phyloP scores from a whole-genome alignment of 1,140 invertebrate genomes.

The Idris sp. region DNA sequence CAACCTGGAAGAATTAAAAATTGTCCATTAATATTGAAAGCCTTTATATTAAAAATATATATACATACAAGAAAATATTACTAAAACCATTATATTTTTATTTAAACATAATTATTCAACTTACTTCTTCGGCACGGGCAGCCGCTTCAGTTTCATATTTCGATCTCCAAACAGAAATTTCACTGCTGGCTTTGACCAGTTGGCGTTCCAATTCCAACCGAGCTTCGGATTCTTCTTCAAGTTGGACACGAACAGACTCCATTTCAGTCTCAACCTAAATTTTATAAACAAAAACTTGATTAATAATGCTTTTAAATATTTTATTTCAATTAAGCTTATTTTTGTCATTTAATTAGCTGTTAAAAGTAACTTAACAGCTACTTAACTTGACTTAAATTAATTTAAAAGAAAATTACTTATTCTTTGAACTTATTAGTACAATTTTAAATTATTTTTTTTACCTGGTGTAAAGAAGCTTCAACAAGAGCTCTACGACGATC shows the following conservation, averaged over 20 bases:
- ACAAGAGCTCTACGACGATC: conserved; percentile 93
- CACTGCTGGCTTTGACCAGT: conserved; percentile 93
- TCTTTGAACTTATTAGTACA: too few relatives aligned
- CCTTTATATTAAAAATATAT: too few relatives aligned
- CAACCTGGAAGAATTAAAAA: conserved; percentile 78
- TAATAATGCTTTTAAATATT: too few relatives aligned
- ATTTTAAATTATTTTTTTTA: conserved; percentile 4
- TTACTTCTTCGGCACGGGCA: conserved; percentile 93
- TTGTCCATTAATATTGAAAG: too few relatives aligned
- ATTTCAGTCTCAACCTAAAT: conserved; percentile 91
- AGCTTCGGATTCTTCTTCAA: conserved; percentile 97
- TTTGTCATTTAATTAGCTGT: too few relatives aligned
- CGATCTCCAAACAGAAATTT: conserved; percentile 91
- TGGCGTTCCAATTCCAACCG: conserved; percentile 96
- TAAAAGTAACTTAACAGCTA: too few relatives aligned
- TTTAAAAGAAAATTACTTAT: too few relatives aligned
- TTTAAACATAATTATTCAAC: background rate
- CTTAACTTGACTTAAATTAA: too few relatives aligned
- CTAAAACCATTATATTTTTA: too few relatives aligned
- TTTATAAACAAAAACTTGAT: conserved; percentile 1
- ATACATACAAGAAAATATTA: background rate
- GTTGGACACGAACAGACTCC: conserved; percentile 93
- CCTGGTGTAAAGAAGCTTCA: conserved; percentile 81
- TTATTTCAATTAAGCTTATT: too few relatives aligned
- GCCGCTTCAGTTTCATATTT: conserved; percentile 95